A percentile compares a stretch with the other conserved stretches of the same genome.
Conservation (phyloP, 2,888 invertebrate species). For the Reticulitermes lucifugus region DNA sequence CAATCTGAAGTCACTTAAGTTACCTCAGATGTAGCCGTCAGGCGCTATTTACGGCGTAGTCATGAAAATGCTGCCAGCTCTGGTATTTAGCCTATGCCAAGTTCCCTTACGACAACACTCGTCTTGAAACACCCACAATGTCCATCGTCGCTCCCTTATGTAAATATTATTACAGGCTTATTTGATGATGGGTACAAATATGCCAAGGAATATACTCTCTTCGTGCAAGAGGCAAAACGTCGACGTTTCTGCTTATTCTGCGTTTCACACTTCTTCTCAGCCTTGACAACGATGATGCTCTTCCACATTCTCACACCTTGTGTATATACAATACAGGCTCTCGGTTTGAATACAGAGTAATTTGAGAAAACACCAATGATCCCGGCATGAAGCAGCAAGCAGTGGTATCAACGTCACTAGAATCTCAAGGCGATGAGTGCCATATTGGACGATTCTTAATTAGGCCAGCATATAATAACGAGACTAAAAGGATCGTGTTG, state of each 20-base stretch:
- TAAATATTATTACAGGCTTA: neutral
- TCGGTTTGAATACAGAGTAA: conserved; percentile 10
- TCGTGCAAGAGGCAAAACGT: neutral
- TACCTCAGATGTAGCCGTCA: no score
- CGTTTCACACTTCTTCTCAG: neutral
- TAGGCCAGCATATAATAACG: no score
- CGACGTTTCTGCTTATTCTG: neutral
- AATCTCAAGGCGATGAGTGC: neutral
- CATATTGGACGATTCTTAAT: neutral
- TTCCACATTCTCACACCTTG: neutral
- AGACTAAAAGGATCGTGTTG: no score
- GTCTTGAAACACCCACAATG: neutral
- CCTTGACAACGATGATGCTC: neutral
- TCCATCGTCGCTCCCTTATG: neutral
- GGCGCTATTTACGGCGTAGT: no score
- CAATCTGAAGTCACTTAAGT: no score
- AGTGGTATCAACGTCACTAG: neutral
- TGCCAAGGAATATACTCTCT: neutral
- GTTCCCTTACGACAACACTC: neutral
- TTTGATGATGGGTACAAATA: neutral
- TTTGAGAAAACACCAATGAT: neutral
- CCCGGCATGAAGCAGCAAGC: neutral
- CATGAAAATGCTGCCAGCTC: no score
- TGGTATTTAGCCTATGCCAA: neutral
- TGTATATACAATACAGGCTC: neutral